Conservation (phyloP, 2,888 invertebrate genomes). For the Drosophila pegasa region DNA sequence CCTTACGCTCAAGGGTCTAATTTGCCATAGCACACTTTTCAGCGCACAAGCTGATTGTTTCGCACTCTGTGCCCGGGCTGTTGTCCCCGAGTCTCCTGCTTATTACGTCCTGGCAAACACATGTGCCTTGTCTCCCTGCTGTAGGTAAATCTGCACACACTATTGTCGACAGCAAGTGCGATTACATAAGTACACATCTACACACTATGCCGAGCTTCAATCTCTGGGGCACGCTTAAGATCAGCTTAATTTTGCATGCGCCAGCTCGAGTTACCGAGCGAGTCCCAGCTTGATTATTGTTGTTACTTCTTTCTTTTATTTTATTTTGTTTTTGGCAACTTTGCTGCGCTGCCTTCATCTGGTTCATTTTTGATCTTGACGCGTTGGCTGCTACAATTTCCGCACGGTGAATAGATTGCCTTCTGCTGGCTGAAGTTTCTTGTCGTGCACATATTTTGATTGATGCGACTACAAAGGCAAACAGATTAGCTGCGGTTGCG, state of each 20-base stretch:
- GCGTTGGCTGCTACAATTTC: conserved; percentile 4
- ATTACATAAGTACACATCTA: conserved; percentile 26
- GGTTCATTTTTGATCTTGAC: conserved; percentile 37
- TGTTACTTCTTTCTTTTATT: conserved; percentile 9
- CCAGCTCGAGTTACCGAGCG: conserved; percentile 47
- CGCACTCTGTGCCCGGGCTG: conserved; percentile 39
- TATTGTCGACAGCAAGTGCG: conserved; percentile 52
- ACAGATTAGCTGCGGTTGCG: conserved; percentile 31
- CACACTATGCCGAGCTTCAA: conserved; percentile 23
- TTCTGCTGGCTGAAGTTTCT: conserved; percentile 1
- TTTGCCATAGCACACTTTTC: conserved; percentile 63
- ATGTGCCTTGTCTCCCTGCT: conserved; percentile 43
- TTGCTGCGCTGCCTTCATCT: conserved; percentile 16
- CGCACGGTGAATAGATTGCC: conserved; percentile 31
- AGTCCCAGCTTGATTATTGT: conserved; percentile 35
- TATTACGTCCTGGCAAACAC: conserved; percentile 61
- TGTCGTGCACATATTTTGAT: conserved; percentile 26
- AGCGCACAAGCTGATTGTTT: conserved; percentile 59
- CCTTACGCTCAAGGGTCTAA: conserved; percentile 66
- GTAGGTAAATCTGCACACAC: conserved; percentile 64
- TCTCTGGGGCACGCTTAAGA: conserved; percentile 64
- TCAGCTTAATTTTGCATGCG: conserved; percentile 74
- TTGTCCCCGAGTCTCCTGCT: conserved; percentile 73
- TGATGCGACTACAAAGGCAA: conserved; percentile 45
- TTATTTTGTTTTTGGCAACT: not conserved